Evolutionary conservation across 2,888 invertebrate species (phyloP).

Genomic region (Chloroclysta siterata): DNA sequence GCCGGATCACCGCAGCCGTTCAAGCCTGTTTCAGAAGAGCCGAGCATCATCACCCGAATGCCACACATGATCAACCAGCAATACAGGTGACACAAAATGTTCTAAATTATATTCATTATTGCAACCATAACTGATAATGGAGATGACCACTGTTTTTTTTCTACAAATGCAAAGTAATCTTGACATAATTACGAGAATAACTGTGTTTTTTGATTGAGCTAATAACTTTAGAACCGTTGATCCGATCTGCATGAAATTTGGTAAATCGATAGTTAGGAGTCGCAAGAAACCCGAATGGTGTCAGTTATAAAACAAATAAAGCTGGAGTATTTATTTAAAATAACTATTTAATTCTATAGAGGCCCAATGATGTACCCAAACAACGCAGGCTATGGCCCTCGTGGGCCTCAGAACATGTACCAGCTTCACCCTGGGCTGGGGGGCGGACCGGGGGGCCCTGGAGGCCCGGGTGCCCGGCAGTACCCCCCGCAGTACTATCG

Average conservation of each 20-base stretch:
- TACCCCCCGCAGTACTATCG: conserved; percentile 61
- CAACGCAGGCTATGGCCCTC: conserved; percentile 57
- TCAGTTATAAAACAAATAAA: too few species aligned
- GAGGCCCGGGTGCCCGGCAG: conserved; percentile 44
- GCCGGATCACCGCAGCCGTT: conserved; percentile 82
- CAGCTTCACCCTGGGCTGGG: conserved; percentile 28
- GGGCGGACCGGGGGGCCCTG: conserved; percentile 29
- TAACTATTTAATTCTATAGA: conserved; percentile 47
- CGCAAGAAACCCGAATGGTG: too few species aligned
- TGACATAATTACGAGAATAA: too few species aligned
- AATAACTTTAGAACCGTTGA: too few species aligned
- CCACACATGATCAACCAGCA: conserved; percentile 81
- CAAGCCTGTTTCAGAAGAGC: conserved; percentile 77
- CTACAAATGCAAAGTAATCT: too few species aligned
- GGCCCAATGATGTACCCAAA: conserved; percentile 75
- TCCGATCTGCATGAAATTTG: too few species aligned
- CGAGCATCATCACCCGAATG: conserved; percentile 81
- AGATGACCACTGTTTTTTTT: too few species aligned
- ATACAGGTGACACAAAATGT: conserved; percentile 62
- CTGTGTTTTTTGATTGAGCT: too few species aligned
- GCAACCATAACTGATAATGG: too few species aligned
- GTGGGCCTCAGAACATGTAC: conserved; percentile 61
- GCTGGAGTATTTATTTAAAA: not conserved
- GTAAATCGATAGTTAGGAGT: too few species aligned
- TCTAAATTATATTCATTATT: too few species aligned